Evolutionary conservation across 2,797 vertebrate species (phyloP).

Genomic region (Pipistrellus nathusii): DNA sequence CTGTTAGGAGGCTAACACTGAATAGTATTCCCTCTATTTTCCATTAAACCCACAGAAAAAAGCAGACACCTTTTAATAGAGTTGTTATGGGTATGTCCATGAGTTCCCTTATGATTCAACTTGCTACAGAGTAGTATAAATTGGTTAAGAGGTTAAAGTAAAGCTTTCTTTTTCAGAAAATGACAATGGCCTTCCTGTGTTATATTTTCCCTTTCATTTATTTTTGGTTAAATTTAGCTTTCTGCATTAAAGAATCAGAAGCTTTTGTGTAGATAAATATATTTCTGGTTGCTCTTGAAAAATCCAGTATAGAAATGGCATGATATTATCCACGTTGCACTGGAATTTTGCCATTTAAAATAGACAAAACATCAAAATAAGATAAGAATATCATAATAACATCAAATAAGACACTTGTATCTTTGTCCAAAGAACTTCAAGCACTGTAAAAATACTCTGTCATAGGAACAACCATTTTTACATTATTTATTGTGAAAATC

Average conservation of each 20-base stretch:
- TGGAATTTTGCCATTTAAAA: not conserved
- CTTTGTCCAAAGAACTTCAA: not conserved
- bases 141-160: not conserved
- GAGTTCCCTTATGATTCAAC: not conserved
- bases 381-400: not conserved
- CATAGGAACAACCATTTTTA: not conserved
- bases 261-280: not conserved
- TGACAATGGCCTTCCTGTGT: not conserved
- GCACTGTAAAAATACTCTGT: not conserved
- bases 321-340: not conserved
- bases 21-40: not conserved
- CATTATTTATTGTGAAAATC: not conserved
- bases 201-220: constrained; percentile 27
- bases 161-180: not conserved
- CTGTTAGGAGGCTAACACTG: not conserved
- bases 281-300: not conserved
- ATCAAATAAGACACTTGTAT: not conserved
- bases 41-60: not conserved
- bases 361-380: not conserved
- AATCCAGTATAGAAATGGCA: not conserved
- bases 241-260: not conserved
- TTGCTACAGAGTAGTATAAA: not conserved
- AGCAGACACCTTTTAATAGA: not conserved
- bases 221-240: not conserved
- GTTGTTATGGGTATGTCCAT: not conserved